Conservation (phyloP, 2,113 vertebrate species). For the Equus przewalskii region DNA sequence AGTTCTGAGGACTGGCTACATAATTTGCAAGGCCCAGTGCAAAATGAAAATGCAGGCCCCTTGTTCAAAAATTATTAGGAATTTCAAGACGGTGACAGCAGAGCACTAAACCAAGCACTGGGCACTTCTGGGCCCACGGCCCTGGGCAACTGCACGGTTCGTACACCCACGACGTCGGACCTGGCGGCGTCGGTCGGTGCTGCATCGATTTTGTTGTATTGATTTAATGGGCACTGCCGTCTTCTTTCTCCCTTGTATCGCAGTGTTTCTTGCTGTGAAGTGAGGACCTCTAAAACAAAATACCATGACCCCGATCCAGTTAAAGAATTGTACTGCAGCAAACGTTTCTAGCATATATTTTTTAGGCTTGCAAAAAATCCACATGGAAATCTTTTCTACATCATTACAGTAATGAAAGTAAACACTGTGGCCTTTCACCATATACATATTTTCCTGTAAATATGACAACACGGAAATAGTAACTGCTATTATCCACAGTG, state of each 20-base stretch:
- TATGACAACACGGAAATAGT: conserved; percentile 71
- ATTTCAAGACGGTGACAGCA: conserved; percentile 18
- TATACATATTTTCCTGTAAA: conserved; percentile 77
- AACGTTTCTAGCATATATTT: conserved; percentile 65
- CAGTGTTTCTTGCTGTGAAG: conserved; percentile 66
- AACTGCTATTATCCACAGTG: conserved; percentile 65
- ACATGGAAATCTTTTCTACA: conserved; percentile 66
- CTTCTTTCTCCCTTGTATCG: conserved; percentile 16
- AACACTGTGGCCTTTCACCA: conserved; percentile 71
- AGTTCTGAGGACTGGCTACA: conserved; percentile 49
- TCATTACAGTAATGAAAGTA: conserved; percentile 74
- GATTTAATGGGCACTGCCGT: conserved; percentile 49
- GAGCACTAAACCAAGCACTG: too few species aligned
- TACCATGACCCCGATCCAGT: not conserved
- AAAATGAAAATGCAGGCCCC: conserved; percentile 31
- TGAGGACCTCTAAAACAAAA: conserved; percentile 63
- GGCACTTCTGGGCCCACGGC: too few species aligned
- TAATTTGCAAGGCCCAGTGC: not conserved
- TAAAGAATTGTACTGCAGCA: conserved; percentile 41
- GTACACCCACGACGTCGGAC: not conserved
- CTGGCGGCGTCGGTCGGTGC: not conserved
- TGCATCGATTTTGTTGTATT: conserved; percentile 38
- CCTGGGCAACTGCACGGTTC: not conserved
- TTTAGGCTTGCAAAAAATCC: conserved; percentile 71
- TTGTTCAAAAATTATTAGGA: conserved; percentile 24